Base-by-base conservation (phyloP, 2,113 vertebrate genomes). In the Hirundichthys speculiger region DNA sequence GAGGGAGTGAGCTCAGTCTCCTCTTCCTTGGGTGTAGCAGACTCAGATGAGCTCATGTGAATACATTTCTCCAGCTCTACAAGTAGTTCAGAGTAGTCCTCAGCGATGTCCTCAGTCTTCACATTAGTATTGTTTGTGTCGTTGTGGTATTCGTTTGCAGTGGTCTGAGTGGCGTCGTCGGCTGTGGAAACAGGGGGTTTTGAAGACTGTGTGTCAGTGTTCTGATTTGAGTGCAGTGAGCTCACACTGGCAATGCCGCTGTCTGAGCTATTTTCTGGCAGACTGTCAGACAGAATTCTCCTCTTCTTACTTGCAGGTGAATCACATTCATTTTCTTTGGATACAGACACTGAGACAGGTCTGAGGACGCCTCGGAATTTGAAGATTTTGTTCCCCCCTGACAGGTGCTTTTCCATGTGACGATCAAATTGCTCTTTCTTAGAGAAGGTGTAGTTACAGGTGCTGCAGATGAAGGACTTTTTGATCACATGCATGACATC, bases 361-460 rank as follows among this genome's bases (percentile, higher is more conserved):
- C 98, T 92, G 65, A 94, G 89, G 48, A 96, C 98, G 0, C 95
- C 93, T 25, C 94, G 90, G 87, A 98, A 97, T 45, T 95, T 93
- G 73, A 96, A 96, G 22, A 96, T 96, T 86, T 92, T 94, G 82
- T 77, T 96, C 38, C 93, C 92, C 1, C 92, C 93, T 0, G 88
- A 92, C 59, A 96, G 90, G 75, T 99, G 98, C 77, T 99, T 99
- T 65, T 97, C 97, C 96, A 98, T 97, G 89, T 99, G 98, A 40
- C 98, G 92, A 82, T 99, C 97, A 0, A 97, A 98, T 77, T 99
- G 98, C 69, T 98, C 98, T 55, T 98, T 98, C 81, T 98, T 98
- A 21, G 96, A 96, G 79, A 99, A 99, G 14, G 97, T 99, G 72
- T 99, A 99, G 86, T 99, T 99, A 83, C 98, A 99, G 76, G 96